Evolutionary conservation across 2,888 invertebrate species (phyloP), one percentile per base, ranked within the genome.

Genomic region (Hirtodrosophila confusa): DNA sequence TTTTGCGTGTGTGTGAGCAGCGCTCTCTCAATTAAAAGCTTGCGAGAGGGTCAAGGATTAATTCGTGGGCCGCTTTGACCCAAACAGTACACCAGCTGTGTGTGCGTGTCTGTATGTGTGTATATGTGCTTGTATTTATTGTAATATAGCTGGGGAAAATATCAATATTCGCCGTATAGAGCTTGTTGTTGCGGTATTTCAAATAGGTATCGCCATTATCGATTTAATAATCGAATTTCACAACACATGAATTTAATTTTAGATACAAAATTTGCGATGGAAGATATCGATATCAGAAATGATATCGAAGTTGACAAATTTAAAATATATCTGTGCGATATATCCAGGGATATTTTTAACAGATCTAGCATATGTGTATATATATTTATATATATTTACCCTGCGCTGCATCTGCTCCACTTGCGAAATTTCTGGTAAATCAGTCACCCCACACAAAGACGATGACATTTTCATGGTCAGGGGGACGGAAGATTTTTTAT

Each of bases 21-120:
- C 31, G 24, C 17, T 79, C 68, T 69, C 37, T 86, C 78, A 86
- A 89, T 89, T 88, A 82, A 79, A 53, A 74, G 69, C 67, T 68
- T 56, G 36, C 10, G 17, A n/a, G 60, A 71, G 74, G 89, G 88
- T 88, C 88, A 88, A 74, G 88, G 88, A 88, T 88, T 88, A 88
- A 88, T 86, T 88, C 73, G 75, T 67, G 71, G 49, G 64, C 53
- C 40, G 41, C 51, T 49, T 44, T 71, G 57, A 75, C 75, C 75
- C 70, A 57, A 61, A 61, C 53, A 74, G 41, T 62, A 53, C 45
- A 17, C 17, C 17, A 17, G 17, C 17, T 17, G 17, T 17, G 17
- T 17, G 17, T 17, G 17, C 17, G 17, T 17, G 17, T 17, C 1
- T 17, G 2, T 2, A 2, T 17, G 17, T 17, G 17, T 17, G 17